These are phyloP conservation scores for Prunella fulvescens DNA, from an alignment of 2,113 vertebrate genomes.

Conservation along the genomic window DNA sequence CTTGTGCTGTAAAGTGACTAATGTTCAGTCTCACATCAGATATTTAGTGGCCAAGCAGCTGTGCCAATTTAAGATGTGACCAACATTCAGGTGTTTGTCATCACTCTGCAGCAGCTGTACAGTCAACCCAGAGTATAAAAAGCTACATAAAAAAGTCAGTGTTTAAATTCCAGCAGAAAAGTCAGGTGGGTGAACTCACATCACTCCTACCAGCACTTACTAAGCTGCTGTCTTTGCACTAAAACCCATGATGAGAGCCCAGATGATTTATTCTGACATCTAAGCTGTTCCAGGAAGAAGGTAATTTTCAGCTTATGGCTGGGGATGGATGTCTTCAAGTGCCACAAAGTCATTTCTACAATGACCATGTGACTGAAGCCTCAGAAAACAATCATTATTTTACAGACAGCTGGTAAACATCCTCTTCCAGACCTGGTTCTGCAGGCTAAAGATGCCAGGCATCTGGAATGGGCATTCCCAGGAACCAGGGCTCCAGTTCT, in stretches of 20 bases:
- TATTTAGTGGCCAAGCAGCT: background rate
- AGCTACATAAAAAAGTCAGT: background rate
- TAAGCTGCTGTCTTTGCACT: background rate
- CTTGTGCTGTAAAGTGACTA: background rate
- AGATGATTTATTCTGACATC: background rate
- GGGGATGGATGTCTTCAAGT: background rate
- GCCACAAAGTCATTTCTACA: background rate
- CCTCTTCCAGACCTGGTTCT: background rate
- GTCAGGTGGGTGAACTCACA: background rate
- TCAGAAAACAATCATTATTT: conserved; percentile 16
- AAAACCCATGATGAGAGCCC: background rate
- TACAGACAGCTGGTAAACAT: background rate
- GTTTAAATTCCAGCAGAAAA: background rate
- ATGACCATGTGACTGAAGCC: background rate
- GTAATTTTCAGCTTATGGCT: conserved; percentile 11
- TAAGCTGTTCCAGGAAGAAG: conserved; percentile 19
- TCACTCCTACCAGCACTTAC: background rate
- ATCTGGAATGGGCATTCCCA: background rate
- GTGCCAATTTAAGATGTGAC: background rate
- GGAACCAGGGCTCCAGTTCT: background rate
- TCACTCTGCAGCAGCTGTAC: background rate
- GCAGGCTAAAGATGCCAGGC: background rate
- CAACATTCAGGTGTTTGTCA: background rate
- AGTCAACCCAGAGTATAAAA: background rate
- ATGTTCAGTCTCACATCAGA: background rate